Base-by-base conservation (phyloP, 2,888 invertebrate genomes). In the Apotomis capreana region DNA sequence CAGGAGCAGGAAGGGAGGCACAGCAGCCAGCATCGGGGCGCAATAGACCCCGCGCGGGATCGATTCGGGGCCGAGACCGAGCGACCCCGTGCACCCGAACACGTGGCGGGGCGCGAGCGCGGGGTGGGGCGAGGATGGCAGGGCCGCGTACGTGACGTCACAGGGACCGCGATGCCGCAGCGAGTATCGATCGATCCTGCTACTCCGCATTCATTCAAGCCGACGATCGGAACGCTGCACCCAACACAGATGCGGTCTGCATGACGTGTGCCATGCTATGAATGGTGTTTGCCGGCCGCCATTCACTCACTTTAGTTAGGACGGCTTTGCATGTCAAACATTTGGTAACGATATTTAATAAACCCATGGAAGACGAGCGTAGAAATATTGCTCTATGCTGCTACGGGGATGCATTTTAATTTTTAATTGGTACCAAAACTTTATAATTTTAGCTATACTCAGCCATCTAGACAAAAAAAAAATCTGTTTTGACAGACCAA, bases 141-240 rank as follows among this genome's bases (percentile, higher is more conserved):
- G 71, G 78, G 79, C 74, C 69, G 74, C 70, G 75, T 73, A 67
- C 72, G 83, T 87, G 84, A 85, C 84, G 88, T 87, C 87, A 88
- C 85, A 78, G 84, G 83, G 77, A 65, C 63, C 75, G 69, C 73
- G 70, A 54, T 84, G 81, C 84, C 83, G 84, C 84, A 84, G 79
- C 80, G 80, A 76, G 72, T 81, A 82, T 83, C 80, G 82, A 82
- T 82, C 80, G 82, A 82, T 83, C 81, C 78, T 70, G 74, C 69
- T 74, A 72, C 76, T 70, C 70, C 74, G 79, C 81, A 80, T 80
- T 81, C 84, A 85, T 84, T 86, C 83, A 84, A 81, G 78, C 75
- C 76, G 60, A 72, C 72, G 76, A 76, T 78, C 79, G 80, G 79
- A 83, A 77, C 76, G 77, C 70, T 75, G 76, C 77, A 75, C 74